Evolutionary conservation across 2,888 invertebrate species (phyloP).

Genomic region (Bugula neritina): DNA sequence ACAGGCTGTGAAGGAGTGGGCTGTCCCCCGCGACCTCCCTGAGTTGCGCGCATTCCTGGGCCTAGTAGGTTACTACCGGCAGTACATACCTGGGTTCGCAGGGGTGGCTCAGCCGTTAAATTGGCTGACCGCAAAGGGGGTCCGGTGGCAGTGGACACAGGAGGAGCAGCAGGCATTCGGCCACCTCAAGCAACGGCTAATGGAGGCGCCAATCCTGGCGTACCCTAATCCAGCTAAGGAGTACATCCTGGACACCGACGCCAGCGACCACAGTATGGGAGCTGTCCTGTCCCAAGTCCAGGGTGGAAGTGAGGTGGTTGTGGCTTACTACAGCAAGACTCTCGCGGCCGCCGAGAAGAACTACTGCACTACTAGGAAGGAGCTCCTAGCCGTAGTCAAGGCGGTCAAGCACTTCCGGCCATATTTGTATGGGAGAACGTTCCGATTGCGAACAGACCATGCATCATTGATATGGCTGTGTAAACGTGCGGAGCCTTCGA

Average conservation of each 20-base stretch:
- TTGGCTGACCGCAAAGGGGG: constrained; percentile 2
- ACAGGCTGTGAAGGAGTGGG: background rate
- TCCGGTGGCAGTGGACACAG: background rate
- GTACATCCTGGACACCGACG: constrained; percentile 6
- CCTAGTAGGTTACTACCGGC: background rate
- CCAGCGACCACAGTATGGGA: background rate
- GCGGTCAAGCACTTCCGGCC: background rate
- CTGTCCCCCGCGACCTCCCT: background rate
- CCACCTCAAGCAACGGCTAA: background rate
- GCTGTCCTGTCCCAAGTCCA: constrained; percentile 15
- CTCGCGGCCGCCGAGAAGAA: background rate
- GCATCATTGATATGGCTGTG: background rate
- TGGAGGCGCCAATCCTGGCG: background rate
- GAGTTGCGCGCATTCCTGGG: background rate
- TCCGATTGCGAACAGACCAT: background rate
- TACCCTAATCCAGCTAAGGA: background rate
- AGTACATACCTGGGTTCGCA: constrained; percentile 25
- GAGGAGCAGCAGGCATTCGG: background rate
- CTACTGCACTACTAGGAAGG: background rate
- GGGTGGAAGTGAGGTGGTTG: background rate
- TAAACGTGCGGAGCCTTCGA: background rate
- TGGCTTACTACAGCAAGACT: constrained; percentile 4
- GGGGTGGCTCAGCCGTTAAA: constrained; percentile 16
- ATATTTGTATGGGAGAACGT: background rate
- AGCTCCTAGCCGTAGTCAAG: background rate